Conservation (phyloP, 2,888 invertebrate species). For the Urechis unicinctus region DNA sequence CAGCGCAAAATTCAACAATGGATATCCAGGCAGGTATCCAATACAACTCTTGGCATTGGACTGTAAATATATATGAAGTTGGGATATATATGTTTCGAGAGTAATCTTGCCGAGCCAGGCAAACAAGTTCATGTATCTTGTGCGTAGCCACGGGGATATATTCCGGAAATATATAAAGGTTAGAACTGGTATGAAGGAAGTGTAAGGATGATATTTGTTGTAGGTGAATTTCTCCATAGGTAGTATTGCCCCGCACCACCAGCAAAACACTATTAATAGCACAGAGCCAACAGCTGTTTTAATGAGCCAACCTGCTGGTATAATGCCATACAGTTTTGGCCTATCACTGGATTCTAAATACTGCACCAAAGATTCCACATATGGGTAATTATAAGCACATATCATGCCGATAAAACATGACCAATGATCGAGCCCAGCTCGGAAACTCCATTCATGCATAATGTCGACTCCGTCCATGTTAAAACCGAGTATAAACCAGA, state of each 20-base stretch:
- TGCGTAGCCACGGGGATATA: conserved; percentile 24
- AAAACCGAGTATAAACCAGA: conserved; percentile 25
- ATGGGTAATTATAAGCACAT: conserved; percentile 36
- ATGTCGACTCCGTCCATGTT: conserved; percentile 19
- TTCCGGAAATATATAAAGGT: conserved; percentile 29
- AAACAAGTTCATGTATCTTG: conserved; percentile 27
- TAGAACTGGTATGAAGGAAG: conserved; percentile 28
- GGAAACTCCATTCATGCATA: conserved; percentile 35
- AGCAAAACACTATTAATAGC: conserved; percentile 1
- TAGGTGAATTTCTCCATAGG: conserved; percentile 24
- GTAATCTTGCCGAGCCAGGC: conserved; percentile 35
- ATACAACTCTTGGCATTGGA: conserved; percentile 33
- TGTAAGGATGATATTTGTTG: conserved; percentile 29
- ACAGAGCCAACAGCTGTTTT: conserved; percentile 12
- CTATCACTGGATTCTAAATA: conserved; percentile 15
- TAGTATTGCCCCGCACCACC: conserved; percentile 27
- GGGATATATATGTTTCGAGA: conserved; percentile 36
- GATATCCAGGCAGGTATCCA: conserved; percentile 27
- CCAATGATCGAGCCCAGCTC: conserved; percentile 35
- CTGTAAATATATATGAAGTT: conserved; percentile 35
- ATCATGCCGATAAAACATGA: conserved; percentile 34
- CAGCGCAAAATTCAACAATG: conserved; percentile 30
- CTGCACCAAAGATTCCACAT: conserved; percentile 28
- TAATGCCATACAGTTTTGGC: neutral
- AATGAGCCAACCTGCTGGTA: conserved; percentile 1